Base-by-base conservation (phyloP, 2,888 invertebrate species). In the Hipparchia semele region DNA sequence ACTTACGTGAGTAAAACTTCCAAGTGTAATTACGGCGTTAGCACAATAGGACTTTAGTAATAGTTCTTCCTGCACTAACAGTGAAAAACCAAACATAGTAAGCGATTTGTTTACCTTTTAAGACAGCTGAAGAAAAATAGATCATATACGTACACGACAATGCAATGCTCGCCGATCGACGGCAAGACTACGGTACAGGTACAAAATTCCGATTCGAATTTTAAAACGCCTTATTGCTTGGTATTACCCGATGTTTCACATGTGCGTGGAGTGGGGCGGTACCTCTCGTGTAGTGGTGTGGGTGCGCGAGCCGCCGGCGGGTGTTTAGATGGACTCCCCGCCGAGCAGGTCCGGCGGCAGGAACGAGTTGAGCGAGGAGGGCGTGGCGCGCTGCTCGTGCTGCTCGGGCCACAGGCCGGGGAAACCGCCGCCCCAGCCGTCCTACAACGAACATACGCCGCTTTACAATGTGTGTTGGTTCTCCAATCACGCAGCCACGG, bases 311-410 rank as follows among this genome's bases (percentile, higher is more conserved):
- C 23, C 13, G 56, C 64, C 49, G 56, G 64, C 67, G 54, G 74
- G 58, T 23, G 78, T 79, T 86, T 96, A 97, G 95, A 97, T 97
- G 87, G 97, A 96, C 95, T 97, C 97, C 86, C 97, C 97, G 91
- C 97, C 97, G 90, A 98, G 96, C 87, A 98, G 96, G 92, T 98
- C 97, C 82, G 97, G 97, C 84, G 98, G 98, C 92, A 98, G 95
- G 95, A 96, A 97, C 83, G 97, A 97, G 94, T 97, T 97, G 86
- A 98, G 96, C 84, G 97, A 97, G 83, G 97, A 97, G 77, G 97
- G 97, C 79, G 97, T 97, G 83, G 96, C 96, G 78, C 97, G 96
- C 88, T 97, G 96, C 84, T 96, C 96, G 90, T 96, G 96, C 83
- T 94, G 92, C 83, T 95, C 95, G 80, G 83, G 96, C 97, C 97